Evolutionary conservation across 30 jellyfish, hydroid and myxozoan species (phyloP).

Genomic region (Turritopsis rubra): DNA sequence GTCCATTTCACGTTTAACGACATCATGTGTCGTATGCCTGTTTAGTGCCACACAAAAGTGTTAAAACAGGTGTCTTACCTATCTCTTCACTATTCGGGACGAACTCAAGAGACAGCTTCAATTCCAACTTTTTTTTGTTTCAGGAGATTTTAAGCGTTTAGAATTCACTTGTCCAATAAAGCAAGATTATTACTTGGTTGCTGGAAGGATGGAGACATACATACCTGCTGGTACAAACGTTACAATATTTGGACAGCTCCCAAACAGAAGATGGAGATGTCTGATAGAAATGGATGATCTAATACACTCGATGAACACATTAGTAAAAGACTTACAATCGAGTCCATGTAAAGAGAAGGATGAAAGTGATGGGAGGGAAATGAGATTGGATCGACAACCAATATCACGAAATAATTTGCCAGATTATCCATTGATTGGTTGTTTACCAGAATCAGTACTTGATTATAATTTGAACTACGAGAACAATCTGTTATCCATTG

Average conservation of each 20-base stretch:
- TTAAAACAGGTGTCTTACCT: no score
- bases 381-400: background rate
- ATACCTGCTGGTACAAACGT: constrained; percentile 70
- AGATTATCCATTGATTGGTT: constrained; percentile 28
- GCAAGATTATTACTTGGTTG: constrained; percentile 67
- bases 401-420: constrained; percentile 7
- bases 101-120: no score
- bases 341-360: background rate
- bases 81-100: no score
- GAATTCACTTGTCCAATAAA: constrained; percentile 37
- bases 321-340: constrained; percentile 38
- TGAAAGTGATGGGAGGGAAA: background rate
- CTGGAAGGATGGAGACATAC: constrained; percentile 72
- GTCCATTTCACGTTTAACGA: no score
- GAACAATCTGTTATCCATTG: background rate
- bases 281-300: constrained; percentile 72
- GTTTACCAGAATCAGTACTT: constrained; percentile 18
- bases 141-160: constrained; percentile 19
- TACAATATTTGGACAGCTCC: constrained; percentile 74
- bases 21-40: no score
- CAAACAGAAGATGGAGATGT: constrained; percentile 83
- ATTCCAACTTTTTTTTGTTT: no score
- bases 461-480: background rate
- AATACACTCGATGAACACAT: constrained; percentile 46
- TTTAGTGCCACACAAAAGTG: no score